Base-by-base conservation (phyloP, 2,888 invertebrate genomes). In the Himalopsyche tibetana region DNA sequence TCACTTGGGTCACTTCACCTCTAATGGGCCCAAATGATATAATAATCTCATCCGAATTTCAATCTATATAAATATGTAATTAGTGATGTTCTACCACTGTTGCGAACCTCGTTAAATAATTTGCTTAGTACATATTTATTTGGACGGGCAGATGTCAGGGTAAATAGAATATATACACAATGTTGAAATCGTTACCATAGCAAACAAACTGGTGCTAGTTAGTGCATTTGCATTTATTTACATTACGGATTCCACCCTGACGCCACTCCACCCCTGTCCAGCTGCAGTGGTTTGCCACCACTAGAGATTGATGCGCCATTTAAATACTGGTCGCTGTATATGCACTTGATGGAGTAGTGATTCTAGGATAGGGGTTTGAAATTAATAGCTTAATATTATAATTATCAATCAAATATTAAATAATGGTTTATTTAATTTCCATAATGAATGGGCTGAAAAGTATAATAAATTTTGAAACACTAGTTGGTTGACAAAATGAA, bases 221-320 rank as follows among this genome's bases (percentile, higher is more conserved):
- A 63, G 63, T 63, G 63, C 63, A 63, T 63, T 63, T 63, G 63
- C 63, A 63, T 63, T 63, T 63, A 63, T 63, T 63, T 63, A 28
- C 63, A 19, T 19, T 19, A 1, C 63, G 28, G 19, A 63, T 63
- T 63, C 63, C 63, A 19, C 63, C 63, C 63, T 63, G 19, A 9
- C 19, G 19, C 63, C 28, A 63, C 1, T 63, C 19, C 63, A 19
- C n/a, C 63, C 63, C 63, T 63, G 63, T 63, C 4, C 63, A 63
- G 15, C 19, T 63, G 63, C 63, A 63, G 63, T 19, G 63, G 63
- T 63, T 63, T 63, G 19, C 63, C 6, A 63, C 19, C 28, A 15
- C 63, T 28, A 63, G 19, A 63, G 63, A 63, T 63, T 63, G 63
- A 63, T 63, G 63, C 63, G 8, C 19, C 63, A 19, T 8, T 19